These are phyloP conservation scores for Sturnus vulgaris DNA, from an alignment of 2,113 vertebrate species.

Conservation along the genomic window DNA sequence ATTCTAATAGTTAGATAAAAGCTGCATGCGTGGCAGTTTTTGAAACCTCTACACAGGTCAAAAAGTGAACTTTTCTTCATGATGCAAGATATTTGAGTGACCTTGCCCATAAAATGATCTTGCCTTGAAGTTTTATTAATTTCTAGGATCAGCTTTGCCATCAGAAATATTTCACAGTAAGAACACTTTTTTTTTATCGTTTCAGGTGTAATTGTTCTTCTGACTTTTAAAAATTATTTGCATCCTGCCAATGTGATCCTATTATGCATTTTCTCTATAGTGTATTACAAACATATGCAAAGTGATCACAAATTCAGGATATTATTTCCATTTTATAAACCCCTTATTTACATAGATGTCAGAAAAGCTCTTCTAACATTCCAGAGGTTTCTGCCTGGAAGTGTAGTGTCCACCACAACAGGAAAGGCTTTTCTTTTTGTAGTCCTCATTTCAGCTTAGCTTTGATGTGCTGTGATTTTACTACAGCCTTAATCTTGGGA, in stretches of 20 bases:
- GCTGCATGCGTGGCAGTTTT: neutral
- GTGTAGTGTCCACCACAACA: neutral
- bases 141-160: neutral
- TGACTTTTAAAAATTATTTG: neutral
- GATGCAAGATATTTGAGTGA: neutral
- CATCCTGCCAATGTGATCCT: rapidly evolving
- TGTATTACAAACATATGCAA: neutral
- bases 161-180: neutral
- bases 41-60: neutral
- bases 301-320: neutral
- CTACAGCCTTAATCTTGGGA: neutral
- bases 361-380: neutral
- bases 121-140: neutral
- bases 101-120: neutral
- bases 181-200: neutral
- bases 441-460: neutral
- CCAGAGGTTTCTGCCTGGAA: neutral
- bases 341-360: neutral
- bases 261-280: neutral
- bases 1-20: neutral
- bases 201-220: neutral
- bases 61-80: neutral
- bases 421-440: neutral
- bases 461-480: conserved; percentile 17
- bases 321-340: neutral